Evolutionary conservation across 2,888 invertebrate genomes (phyloP).

Genomic region (Caenorhabditis becei): DNA sequence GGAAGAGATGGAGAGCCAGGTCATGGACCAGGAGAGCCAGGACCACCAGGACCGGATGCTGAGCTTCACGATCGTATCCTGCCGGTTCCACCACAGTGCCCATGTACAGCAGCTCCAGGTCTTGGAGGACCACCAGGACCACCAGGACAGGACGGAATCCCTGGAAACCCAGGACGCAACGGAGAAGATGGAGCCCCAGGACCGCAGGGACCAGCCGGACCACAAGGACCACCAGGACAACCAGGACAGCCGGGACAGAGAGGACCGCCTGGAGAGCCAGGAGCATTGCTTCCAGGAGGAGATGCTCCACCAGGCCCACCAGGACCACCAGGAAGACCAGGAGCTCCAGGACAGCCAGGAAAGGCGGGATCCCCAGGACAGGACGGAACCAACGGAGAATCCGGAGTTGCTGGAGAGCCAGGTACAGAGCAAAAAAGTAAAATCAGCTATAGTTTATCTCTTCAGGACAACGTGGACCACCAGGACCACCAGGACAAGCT

Average conservation of each 20-base stretch:
- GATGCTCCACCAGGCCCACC: conserved; percentile 74
- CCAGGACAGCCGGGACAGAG: conserved; percentile 74
- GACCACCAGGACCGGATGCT: conserved; percentile 80
- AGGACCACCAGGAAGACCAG: conserved; percentile 74
- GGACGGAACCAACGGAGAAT: conserved; percentile 66
- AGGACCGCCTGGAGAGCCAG: conserved; percentile 74
- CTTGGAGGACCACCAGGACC: conserved; percentile 86
- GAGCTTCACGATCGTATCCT: conserved; percentile 80
- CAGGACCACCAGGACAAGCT: conserved; percentile 77
- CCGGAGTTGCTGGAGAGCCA: conserved; percentile 69
- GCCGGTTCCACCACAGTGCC: conserved; percentile 81
- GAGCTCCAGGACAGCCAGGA: conserved; percentile 77
- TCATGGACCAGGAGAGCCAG: conserved; percentile 75
- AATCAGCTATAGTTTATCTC: background rate
- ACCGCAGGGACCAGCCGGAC: conserved; percentile 76
- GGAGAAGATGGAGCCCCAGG: conserved; percentile 76
- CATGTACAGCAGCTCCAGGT: conserved; percentile 83
- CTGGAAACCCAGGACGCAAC: conserved; percentile 76
- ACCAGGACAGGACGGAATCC: conserved; percentile 75
- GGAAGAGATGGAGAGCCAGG: conserved; percentile 78
- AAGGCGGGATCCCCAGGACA: conserved; percentile 72
- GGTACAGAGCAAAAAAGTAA: conserved; percentile 58
- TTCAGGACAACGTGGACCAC: conserved; percentile 76
- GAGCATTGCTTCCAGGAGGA: conserved; percentile 71
- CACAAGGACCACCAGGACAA: conserved; percentile 77